Percentiles rank a stretch among this genome's conserved stretches.
Evolutionary conservation across 2,797 vertebrate genomes (phyloP).

Genomic region (Hoplostethus atlanticus): DNA sequence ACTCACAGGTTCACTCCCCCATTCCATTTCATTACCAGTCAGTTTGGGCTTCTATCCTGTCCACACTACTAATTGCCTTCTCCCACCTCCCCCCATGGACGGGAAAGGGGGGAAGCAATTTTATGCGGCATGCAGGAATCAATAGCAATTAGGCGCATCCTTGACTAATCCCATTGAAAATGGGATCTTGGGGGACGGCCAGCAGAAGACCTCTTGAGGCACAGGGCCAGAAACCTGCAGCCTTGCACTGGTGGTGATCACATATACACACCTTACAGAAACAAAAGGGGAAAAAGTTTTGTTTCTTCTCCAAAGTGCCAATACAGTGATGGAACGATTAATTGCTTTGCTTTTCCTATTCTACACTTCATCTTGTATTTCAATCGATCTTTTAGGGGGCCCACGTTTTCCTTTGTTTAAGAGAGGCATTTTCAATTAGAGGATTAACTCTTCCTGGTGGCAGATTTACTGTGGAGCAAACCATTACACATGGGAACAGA

Average conservation of each 20-base stretch:
- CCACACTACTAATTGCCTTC: conserved; percentile 90
- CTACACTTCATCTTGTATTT: conserved; percentile 57
- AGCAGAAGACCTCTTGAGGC: conserved; percentile 69
- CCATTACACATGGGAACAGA: neutral
- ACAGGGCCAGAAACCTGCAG: conserved; percentile 57
- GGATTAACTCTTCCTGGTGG: conserved; percentile 52
- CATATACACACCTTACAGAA: conserved; percentile 13
- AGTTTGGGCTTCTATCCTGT: conserved; percentile 85
- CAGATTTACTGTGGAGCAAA: conserved; percentile 10
- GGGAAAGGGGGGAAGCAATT: conserved; percentile 90
- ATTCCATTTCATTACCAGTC: conserved; percentile 92
- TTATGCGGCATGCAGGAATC: conserved; percentile 95
- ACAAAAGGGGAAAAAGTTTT: conserved; percentile 47
- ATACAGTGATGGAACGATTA: conserved; percentile 61
- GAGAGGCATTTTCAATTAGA: conserved; percentile 52
- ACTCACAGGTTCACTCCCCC: conserved; percentile 80
- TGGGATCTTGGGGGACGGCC: conserved; percentile 84
- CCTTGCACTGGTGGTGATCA: neutral
- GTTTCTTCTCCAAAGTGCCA: conserved; percentile 48
- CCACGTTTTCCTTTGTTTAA: conserved; percentile 40
- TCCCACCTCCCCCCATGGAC: conserved; percentile 80
- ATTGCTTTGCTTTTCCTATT: conserved; percentile 67
- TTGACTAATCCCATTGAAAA: conserved; percentile 94
- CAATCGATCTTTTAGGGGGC: conserved; percentile 42
- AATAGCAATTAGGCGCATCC: conserved; percentile 96